These are phyloP conservation scores for Operophtera brumata DNA, from an alignment of 2,888 invertebrate species.

Conservation along the genomic window DNA sequence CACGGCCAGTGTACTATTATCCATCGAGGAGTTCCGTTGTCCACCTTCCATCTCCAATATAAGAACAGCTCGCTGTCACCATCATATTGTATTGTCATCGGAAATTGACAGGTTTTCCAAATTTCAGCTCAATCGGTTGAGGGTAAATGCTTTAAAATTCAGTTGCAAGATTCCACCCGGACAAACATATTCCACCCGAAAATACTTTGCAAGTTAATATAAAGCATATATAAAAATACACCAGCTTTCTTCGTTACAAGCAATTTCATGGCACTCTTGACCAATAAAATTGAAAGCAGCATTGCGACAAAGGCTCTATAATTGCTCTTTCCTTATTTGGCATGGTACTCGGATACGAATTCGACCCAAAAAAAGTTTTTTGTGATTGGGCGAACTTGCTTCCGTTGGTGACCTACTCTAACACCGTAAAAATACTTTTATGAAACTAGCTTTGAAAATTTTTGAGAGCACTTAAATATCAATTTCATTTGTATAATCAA, in stretches of 20 bases:
- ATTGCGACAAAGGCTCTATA: conserved; percentile 21
- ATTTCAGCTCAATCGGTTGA: too few species aligned
- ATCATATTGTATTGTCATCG: too few species aligned
- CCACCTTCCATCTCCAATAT: too few species aligned
- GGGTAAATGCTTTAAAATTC: too few species aligned
- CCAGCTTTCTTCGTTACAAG: conserved; percentile 1
- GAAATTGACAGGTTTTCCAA: too few species aligned
- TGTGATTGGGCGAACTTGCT: conserved; percentile 1
- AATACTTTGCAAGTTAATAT: too few species aligned
- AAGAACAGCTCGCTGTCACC: too few species aligned
- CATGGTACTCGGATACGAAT: not conserved
- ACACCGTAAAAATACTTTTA: not conserved
- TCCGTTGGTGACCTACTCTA: not conserved
- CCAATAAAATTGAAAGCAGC: conserved; percentile 18
- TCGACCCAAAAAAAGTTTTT: conserved; percentile 1
- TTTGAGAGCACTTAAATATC: not conserved
- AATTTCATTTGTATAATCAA: too few species aligned
- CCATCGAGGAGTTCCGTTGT: too few species aligned
- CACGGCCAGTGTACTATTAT: too few species aligned
- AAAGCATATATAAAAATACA: not conserved
- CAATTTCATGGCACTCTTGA: conserved; percentile 12
- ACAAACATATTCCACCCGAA: too few species aligned
- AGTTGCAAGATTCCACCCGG: too few species aligned
- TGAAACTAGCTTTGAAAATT: not conserved
- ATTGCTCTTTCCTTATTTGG: conserved; percentile 17